Evolutionary conservation across 1,140 invertebrate species (phyloP), one percentile per base, ranked within the genome.

Genomic region (Sycobia sp.): DNA sequence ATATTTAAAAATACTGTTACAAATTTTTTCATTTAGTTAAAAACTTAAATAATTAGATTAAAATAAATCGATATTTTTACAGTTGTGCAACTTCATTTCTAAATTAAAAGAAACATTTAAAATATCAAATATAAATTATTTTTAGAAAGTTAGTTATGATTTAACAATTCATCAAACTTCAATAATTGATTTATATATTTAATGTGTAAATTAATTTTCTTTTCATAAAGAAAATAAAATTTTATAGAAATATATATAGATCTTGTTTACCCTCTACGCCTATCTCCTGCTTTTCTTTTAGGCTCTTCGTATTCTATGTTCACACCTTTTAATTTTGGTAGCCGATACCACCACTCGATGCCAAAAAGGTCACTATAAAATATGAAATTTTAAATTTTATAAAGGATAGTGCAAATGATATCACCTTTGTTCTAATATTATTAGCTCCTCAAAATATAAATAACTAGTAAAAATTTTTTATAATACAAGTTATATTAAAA

Each of bases 191-290:
- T n/a, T n/a, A n/a, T n/a, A n/a, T n/a, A n/a, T n/a, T 43, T 18
- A 16, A 10, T 14, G 16, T 7, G 13, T 11, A 29, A 34, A 44
- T 56, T 20, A 32, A 55, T 27, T 18, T 13, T n/a, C n/a, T n/a
- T n/a, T n/a, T n/a, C n/a, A 55, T 29, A 18, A 18, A 39, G 13
- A 39, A 39, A 25, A 18, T 3, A 7, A 20, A 43, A n/a, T n/a
- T n/a, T n/a, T n/a, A n/a, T n/a, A n/a, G n/a, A n/a, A n/a, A n/a
- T n/a, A n/a, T n/a, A n/a, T n/a, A n/a, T n/a, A n/a, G n/a, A n/a
- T n/a, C n/a, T n/a, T n/a, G n/a, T n/a, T 56, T 46, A 56, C 55
- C 55, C 44, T 16, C 55, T 22, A n/a, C 55, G 9, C 14, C 54
- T 16, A 11, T n/a, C 9, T 47, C n/a, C 18, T 14, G 11, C 1